Base-by-base conservation (phyloP, 1,140 invertebrate species). In the Camponotus floridanus region DNA sequence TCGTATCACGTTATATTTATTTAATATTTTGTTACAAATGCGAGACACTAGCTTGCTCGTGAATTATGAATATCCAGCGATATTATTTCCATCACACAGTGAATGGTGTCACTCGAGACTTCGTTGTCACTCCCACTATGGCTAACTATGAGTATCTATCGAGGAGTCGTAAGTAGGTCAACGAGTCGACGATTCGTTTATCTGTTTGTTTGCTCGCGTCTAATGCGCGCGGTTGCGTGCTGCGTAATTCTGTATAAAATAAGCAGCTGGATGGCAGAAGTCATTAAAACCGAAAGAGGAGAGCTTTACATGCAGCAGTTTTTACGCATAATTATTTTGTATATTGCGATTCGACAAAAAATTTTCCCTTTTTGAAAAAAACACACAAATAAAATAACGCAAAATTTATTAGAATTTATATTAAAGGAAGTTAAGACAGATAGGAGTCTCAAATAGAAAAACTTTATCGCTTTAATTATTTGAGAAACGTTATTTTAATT, bases 101-200 rank as follows among this genome's bases (percentile, higher is more conserved):
- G 79, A 74, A 73, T 73, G 67, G 79, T 83, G 68, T 83, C 68
- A 74, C 79, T 68, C 68, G 39, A 83, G 55, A 74, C 39, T 74
- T 73, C 31, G 70, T 83, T 74, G 79, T 70, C 57, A 61, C 59
- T 84, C 80, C 39, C 87, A 81, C 76, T 64, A 62, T 61, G 70
- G 51, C 18, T 51, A 83, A 70, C 70, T 64, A 62, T 61, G 70
- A 67, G 59, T 59, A 83, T 88, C 76, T 83, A 87, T 78, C 89
- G 57, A 71, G 65, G 45, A 83, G 39, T 36, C 3, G 39, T 88
- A 91, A 90, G 51, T 87, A 42, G 90, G 85, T 89, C 87, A 91
- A 86, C 90, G 73, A 90, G 85, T 90, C 90, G 84, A 33, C 68
- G 76, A 85, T 86, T 87, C 67, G 78, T 88, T 90, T 90, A 91